phyloP scores from a whole-genome alignment of 1,140 invertebrate genomes.

The Aphidius gifuensis region DNA sequence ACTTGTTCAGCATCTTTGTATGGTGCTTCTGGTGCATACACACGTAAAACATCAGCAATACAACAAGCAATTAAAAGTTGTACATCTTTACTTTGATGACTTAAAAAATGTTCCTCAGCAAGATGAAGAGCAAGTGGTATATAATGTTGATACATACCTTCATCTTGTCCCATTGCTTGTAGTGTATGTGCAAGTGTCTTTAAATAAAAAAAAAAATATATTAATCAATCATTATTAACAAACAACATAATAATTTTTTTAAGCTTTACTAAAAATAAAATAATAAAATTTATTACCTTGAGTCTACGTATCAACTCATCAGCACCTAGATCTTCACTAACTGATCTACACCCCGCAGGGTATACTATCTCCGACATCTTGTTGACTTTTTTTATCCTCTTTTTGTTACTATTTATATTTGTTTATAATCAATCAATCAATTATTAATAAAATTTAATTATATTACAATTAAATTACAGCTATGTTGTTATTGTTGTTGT shows the following conservation, averaged over 20 bases:
- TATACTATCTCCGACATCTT: constrained; percentile 80
- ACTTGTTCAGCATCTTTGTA: constrained; percentile 94
- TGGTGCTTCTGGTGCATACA: constrained; percentile 98
- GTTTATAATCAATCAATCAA: too few relatives aligned
- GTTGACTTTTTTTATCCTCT: constrained; percentile 29
- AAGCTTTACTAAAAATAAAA: too few relatives aligned
- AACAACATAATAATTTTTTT: too few relatives aligned
- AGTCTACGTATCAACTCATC: constrained; percentile 92
- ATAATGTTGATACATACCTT: constrained; percentile 90
- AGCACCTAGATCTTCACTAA: constrained; percentile 88
- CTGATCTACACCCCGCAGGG: constrained; percentile 80
- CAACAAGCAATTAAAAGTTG: constrained; percentile 93
- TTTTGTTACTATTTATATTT: too few relatives aligned
- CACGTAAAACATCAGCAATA: constrained; percentile 92
- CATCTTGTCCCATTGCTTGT: constrained; percentile 93
- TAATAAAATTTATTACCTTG: constrained; percentile 55
- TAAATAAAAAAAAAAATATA: not conserved
- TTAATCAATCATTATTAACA: not conserved
- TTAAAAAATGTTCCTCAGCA: constrained; percentile 88
- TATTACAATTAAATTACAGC: too few relatives aligned
- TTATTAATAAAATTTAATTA: too few relatives aligned
- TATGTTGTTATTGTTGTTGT: too few relatives aligned
- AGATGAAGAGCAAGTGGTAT: constrained; percentile 91
- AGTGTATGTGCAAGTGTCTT: constrained; percentile 87
- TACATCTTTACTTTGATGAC: constrained; percentile 88